Conservation (phyloP, 2,888 invertebrate species). For the Tolmerus cingulatus region DNA sequence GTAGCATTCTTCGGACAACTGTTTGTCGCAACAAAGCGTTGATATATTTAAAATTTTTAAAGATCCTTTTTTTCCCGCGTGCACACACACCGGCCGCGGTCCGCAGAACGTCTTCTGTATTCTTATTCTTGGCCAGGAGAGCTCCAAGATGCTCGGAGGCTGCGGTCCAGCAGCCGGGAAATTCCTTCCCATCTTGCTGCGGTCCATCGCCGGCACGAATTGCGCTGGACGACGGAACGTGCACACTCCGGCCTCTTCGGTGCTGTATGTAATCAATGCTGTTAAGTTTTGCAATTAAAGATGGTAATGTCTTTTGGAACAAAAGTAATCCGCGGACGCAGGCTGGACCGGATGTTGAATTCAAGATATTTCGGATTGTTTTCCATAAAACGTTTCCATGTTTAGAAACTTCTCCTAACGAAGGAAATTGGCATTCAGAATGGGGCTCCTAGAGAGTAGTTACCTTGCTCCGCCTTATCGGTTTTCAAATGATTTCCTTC, state of each 20-base stretch:
- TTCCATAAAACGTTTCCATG: not conserved
- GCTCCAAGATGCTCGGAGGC: not conserved
- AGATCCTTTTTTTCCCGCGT: constrained; percentile 25
- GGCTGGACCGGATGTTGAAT: not conserved
- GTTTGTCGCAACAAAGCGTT: constrained; percentile 40
- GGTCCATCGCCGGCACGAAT: not conserved
- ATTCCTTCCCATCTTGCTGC: constrained; percentile 18
- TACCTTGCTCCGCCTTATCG: not conserved
- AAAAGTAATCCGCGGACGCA: not conserved
- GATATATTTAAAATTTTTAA: constrained; percentile 40
- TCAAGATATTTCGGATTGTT: not conserved
- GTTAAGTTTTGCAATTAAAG: constrained; percentile 33
- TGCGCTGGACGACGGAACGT: not conserved
- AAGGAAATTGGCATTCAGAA: not conserved
- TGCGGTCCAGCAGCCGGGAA: not conserved
- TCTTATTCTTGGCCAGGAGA: not conserved
- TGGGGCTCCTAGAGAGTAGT: not conserved
- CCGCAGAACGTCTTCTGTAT: not conserved
- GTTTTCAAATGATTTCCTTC: not conserved
- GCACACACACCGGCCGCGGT: not conserved
- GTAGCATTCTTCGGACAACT: constrained; percentile 39
- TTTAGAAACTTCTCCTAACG: not conserved
- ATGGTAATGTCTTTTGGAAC: constrained; percentile 2
- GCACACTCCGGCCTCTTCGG: not conserved
- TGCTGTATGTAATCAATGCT: constrained; percentile 31